Conservation (phyloP, 2,888 invertebrate species). For the Petrophora chlorosata region DNA sequence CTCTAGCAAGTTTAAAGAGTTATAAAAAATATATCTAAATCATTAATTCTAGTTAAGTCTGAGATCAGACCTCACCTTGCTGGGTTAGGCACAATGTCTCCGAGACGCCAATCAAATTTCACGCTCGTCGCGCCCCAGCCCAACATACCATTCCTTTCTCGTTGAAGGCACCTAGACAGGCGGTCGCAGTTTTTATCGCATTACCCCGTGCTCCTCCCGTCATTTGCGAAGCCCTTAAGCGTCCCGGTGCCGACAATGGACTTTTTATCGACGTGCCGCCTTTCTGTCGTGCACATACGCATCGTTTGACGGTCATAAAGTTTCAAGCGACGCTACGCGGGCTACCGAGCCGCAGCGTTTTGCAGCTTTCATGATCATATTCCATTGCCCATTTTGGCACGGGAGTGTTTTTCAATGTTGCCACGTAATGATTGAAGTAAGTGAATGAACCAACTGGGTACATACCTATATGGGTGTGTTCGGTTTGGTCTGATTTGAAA, state of each 20-base stretch:
- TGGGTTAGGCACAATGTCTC: conserved; percentile 45
- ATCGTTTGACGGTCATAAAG: conserved; percentile 70
- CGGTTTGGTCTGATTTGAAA: not conserved
- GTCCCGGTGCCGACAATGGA: conserved; percentile 69
- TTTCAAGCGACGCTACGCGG: conserved; percentile 47
- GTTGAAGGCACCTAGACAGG: conserved; percentile 51
- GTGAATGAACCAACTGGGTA: too few species aligned
- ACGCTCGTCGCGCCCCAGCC: conserved; percentile 56
- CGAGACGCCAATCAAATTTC: conserved; percentile 64
- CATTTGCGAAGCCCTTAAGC: conserved; percentile 70
- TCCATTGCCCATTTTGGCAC: conserved; percentile 16
- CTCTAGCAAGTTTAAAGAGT: conserved; percentile 29
- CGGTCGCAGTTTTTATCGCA: conserved; percentile 70
- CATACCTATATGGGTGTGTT: not conserved
- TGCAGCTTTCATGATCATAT: conserved; percentile 51
- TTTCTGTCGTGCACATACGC: conserved; percentile 64
- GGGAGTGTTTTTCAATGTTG: conserved; percentile 41
- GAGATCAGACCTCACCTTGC: conserved; percentile 33
- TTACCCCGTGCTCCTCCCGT: conserved; percentile 62
- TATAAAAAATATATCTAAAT: conserved; percentile 30
- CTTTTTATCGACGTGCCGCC: conserved; percentile 71
- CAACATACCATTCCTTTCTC: conserved; percentile 59
- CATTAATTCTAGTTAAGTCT: conserved; percentile 32
- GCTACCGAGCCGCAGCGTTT: conserved; percentile 57
- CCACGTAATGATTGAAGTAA: conserved; percentile 19